A percentile compares a stretch with the other conserved stretches of the same genome.
These are phyloP conservation scores for Danio kyathit DNA, from an alignment of 2,797 vertebrate species.

Conservation along the genomic window DNA sequence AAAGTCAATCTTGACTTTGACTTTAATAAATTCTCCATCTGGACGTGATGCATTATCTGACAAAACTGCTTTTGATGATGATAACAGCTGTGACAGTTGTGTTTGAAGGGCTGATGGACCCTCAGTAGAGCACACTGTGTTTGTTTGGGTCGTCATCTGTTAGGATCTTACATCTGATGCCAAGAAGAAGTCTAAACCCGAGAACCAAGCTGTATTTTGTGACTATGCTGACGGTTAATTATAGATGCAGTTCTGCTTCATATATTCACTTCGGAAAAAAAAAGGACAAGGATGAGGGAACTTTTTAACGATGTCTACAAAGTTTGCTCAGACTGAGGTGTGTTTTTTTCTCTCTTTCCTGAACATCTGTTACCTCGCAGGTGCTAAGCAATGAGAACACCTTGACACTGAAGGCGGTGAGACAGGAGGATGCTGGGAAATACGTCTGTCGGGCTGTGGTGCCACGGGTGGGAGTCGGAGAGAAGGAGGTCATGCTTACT, in stretches of 20 bases:
- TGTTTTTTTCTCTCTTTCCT: neutral
- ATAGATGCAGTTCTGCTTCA: slow-evolving; percentile 34
- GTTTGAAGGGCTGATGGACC: slow-evolving; percentile 39
- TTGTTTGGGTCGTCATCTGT: slow-evolving; percentile 44
- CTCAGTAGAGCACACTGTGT: slow-evolving; percentile 34
- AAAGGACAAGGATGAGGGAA: neutral
- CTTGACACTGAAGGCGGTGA: slow-evolving; percentile 91
- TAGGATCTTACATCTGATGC: slow-evolving; percentile 3
- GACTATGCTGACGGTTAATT: slow-evolving; percentile 32
- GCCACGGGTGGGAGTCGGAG: slow-evolving; percentile 93
- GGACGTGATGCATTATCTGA: slow-evolving; percentile 13
- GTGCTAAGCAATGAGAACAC: slow-evolving; percentile 98
- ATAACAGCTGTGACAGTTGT: slow-evolving; percentile 29
- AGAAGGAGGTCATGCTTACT: slow-evolving; percentile 94
- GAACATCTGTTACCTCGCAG: slow-evolving; percentile 71
- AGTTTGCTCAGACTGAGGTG: neutral
- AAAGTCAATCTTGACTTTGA: no score
- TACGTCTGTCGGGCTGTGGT: slow-evolving; percentile 97
- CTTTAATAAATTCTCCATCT: slow-evolving; percentile 32
- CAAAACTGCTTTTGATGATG: slow-evolving; percentile 11
- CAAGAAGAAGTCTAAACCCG: slow-evolving; percentile 1
- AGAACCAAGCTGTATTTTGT: slow-evolving; percentile 12
- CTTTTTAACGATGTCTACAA: slow-evolving; percentile 25
- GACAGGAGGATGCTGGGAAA: slow-evolving; percentile 96
- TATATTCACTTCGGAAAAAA: neutral